These are phyloP conservation scores for Coccyzus lansbergi DNA, from an alignment of 2,797 vertebrate species.

Conservation along the genomic window DNA sequence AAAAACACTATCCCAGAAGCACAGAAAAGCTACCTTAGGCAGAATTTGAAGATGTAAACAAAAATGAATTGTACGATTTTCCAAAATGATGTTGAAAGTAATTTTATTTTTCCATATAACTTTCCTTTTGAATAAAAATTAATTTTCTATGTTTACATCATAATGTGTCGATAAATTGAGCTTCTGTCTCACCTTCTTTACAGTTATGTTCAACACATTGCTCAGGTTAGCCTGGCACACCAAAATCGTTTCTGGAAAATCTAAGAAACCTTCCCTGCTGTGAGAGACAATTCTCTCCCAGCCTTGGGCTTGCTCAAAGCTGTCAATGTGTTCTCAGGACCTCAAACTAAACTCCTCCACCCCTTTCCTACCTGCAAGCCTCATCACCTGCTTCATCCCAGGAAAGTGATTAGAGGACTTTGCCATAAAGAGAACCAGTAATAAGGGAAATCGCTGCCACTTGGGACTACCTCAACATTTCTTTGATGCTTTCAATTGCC, in stretches of 20 bases:
- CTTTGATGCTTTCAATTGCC: not conserved
- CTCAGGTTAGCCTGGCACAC: not conserved
- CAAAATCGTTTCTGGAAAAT: accelerated
- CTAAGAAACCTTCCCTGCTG: not conserved
- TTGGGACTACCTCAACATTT: not conserved
- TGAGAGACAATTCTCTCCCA: not conserved
- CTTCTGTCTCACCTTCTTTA: not conserved
- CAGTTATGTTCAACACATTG: accelerated
- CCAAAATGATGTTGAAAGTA: not conserved
- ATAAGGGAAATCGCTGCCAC: not conserved
- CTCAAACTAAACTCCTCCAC: not conserved
- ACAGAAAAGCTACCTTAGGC: not conserved
- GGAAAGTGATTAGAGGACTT: not conserved
- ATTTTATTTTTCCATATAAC: not conserved
- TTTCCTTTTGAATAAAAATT: not conserved
- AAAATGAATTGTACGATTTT: not conserved
- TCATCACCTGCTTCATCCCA: not conserved
- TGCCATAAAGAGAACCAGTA: not conserved
- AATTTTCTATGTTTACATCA: not conserved
- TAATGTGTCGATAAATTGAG: accelerated
- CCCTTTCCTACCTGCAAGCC: not conserved
- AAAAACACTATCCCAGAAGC: not conserved
- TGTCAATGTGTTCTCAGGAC: not conserved
- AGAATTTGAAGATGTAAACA: not conserved
- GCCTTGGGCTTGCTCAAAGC: not conserved